A percentile compares a stretch with the other conserved stretches of the same genome.
These are phyloP conservation scores for Thalassaphorura encarpata DNA, from an alignment of 1,140 invertebrate species.

Conservation along the genomic window DNA sequence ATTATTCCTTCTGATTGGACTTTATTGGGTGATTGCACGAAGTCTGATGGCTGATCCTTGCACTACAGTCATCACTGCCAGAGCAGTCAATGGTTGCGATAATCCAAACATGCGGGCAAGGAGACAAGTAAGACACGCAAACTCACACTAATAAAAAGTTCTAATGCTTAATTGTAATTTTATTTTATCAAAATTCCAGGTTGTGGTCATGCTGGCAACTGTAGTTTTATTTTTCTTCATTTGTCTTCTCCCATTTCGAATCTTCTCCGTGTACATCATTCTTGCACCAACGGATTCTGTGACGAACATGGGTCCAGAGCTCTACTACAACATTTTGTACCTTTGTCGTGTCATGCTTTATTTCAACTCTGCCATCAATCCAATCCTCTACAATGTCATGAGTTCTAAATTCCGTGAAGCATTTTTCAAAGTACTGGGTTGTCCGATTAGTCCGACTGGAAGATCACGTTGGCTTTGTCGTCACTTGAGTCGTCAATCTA, in stretches of 20 bases:
- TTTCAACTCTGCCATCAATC: conserved; percentile 80
- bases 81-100: conserved; percentile 20
- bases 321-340: conserved; percentile 74
- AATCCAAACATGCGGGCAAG: conserved; percentile 33
- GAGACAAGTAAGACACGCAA: conserved; percentile 33
- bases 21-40: conserved; percentile 72
- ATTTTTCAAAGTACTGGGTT: conserved; percentile 46
- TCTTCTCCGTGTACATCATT: conserved; percentile 74
- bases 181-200: no score
- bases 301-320: conserved; percentile 56
- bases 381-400: conserved; percentile 80
- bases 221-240: conserved; percentile 86
- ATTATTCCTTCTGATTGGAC: conserved; percentile 60
- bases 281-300: conserved; percentile 56
- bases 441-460: conserved; percentile 16
- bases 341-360: conserved; percentile 78
- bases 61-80: conserved; percentile 16
- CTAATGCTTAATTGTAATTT: no score
- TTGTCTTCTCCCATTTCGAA: conserved; percentile 74
- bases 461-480: conserved; percentile 30
- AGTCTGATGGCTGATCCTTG: conserved; percentile 67
- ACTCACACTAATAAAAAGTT: no score
- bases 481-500: conserved; percentile 34
- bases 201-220: conserved; percentile 77
- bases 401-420: conserved; percentile 82